Percentiles rank a stretch among this genome's conserved stretches.
These are phyloP conservation scores for Eonycteris spelaea DNA, from an alignment of 2,113 vertebrate species.

Conservation along the genomic window DNA sequence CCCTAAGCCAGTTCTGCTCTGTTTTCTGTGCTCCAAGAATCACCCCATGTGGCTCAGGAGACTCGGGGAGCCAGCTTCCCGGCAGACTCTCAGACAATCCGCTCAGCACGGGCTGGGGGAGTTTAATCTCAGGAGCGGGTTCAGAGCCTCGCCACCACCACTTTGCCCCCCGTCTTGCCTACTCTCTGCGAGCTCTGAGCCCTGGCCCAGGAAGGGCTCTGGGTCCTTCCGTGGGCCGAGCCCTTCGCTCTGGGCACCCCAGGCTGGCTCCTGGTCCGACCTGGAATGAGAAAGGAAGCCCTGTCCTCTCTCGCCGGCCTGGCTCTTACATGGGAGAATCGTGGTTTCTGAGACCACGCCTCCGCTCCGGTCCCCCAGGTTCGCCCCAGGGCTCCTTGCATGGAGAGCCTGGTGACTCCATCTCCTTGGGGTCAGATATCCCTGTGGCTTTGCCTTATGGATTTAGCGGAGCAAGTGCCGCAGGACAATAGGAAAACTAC, in stretches of 20 bases:
- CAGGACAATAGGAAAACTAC: neutral
- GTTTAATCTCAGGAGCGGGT: neutral
- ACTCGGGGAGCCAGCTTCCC: neutral
- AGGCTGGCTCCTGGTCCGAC: neutral
- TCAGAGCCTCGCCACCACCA: rapidly evolving
- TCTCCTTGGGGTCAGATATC: neutral
- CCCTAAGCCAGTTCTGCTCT: neutral
- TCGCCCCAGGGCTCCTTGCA: rapidly evolving
- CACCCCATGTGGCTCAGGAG: neutral
- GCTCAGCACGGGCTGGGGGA: rapidly evolving
- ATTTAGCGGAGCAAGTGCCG: neutral
- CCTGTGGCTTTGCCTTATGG: rapidly evolving
- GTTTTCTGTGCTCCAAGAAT: neutral
- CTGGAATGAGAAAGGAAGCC: neutral
- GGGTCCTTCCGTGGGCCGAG: neutral
- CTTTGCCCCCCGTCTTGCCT: neutral
- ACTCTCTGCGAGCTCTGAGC: neutral
- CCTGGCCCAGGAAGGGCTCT: rapidly evolving
- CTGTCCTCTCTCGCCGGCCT: neutral
- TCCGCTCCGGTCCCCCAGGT: neutral
- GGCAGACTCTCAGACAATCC: neutral
- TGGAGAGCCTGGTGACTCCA: too few species aligned
- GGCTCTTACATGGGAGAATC: too few species aligned
- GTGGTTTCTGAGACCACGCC: neutral
- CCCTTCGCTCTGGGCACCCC: neutral